These are phyloP conservation scores for Diorhabda sublineata DNA, from an alignment of 1,140 invertebrate genomes.

Conservation along the genomic window DNA sequence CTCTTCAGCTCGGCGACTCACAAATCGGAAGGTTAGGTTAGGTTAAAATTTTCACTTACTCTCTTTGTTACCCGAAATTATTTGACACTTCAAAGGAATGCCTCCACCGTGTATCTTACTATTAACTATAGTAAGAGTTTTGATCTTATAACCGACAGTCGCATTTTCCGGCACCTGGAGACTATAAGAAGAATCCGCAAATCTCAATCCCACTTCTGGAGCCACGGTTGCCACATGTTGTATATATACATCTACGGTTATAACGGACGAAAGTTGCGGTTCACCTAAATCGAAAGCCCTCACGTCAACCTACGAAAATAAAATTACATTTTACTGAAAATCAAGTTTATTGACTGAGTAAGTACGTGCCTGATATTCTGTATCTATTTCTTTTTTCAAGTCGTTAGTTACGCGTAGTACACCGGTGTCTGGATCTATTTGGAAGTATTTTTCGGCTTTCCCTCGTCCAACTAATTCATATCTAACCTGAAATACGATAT, in stretches of 20 bases:
- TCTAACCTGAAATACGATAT: conserved; percentile 46
- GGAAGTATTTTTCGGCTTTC: conserved; percentile 77
- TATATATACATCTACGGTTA: conserved; percentile 76
- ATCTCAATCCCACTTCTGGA: conserved; percentile 70
- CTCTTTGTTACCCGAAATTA: conserved; percentile 66
- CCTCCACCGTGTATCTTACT: conserved; percentile 59
- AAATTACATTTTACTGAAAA: neutral
- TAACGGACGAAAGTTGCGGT: conserved; percentile 74
- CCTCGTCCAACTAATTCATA: conserved; percentile 79
- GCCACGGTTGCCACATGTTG: conserved; percentile 66
- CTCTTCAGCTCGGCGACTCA: neutral
- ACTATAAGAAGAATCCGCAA: conserved; percentile 77
- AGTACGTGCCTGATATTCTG: conserved; percentile 69
- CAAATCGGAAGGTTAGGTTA: neutral
- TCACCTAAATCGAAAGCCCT: conserved; percentile 83
- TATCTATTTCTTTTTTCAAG: conserved; percentile 76
- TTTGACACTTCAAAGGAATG: conserved; percentile 70
- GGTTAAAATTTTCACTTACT: conserved; percentile 39
- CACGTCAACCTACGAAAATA: conserved; percentile 65
- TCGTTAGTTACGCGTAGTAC: conserved; percentile 74
- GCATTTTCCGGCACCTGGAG: conserved; percentile 77
- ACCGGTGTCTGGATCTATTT: conserved; percentile 79
- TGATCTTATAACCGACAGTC: conserved; percentile 61
- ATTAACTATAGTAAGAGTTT: conserved; percentile 71
- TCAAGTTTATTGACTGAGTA: conserved; percentile 3